Evolutionary conservation across 2,888 invertebrate species (phyloP), one percentile per base, ranked within the genome.

Genomic region (Ophioninae sp.): DNA sequence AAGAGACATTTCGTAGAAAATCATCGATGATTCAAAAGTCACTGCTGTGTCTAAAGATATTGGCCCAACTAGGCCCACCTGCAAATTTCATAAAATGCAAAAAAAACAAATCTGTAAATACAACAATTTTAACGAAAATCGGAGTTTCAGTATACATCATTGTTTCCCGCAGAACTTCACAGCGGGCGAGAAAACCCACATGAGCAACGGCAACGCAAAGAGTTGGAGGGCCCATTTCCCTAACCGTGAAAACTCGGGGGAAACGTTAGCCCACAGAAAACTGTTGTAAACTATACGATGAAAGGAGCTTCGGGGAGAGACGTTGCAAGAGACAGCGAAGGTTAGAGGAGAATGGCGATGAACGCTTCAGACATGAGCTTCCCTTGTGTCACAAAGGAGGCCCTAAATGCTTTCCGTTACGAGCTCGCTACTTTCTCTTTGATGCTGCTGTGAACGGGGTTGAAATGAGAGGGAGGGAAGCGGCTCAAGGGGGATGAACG

Each of bases 331-430:
- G 39, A 41, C 59, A 51, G 20, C 5, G 44, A 44, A 20, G 51
- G 51, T 17, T 17, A 17, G 61, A 41, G 59, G 6, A 59, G 72
- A 30, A 68, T 71, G 23, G 59, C 22, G 76, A 67, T 58, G 71
- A 76, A 73, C 64, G 82, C 37, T 20, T 59, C 7, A 58, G 51
- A 78, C 78, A 64, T 9, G 44, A 7, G 10, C 13, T 64, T 65
- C 82, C 78, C 74, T 71, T 63, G 22, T 85, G 86, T 86, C 87
- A 90, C 88, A 90, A 90, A 90, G 87, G 86, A 64, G 76, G 85
- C 85, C 85, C 86, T 85, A 88, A 88, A 88, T 87, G 88, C 79
- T 88, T 88, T 89, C 87, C 78, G 86, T 85, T 87, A 77, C 59
- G 37, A 58, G 80, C 76, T 68, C 85, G 72, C 87, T 88, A 86